Evolutionary conservation across 2,797 vertebrate genomes (phyloP).

Genomic region (Spea hammondii): DNA sequence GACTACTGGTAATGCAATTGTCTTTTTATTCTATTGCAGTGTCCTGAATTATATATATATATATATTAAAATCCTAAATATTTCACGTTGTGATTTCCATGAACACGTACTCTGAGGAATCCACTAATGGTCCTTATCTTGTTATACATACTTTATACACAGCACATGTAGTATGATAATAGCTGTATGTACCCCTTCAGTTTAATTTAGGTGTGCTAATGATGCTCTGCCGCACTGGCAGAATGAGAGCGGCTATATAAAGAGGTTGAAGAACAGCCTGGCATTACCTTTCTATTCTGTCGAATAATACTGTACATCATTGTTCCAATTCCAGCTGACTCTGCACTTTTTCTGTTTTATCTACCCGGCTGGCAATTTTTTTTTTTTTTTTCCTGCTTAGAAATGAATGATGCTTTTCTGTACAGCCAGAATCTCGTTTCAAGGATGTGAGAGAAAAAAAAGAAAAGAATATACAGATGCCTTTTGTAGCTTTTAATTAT

Average conservation of each 20-base stretch:
- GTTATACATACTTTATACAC: conserved; percentile 50
- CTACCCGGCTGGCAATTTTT: conserved; percentile 27
- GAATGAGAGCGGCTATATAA: conserved; percentile 56
- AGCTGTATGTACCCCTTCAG: conserved; percentile 15
- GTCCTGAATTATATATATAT: conserved; percentile 12
- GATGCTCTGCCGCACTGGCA: conserved; percentile 53
- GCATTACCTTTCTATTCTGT: conserved; percentile 15
- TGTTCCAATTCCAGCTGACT: conserved; percentile 50
- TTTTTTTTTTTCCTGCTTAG: conserved; percentile 17
- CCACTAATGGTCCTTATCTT: conserved; percentile 35
- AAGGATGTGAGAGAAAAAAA: too few relatives aligned
- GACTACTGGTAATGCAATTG: conserved; percentile 18
- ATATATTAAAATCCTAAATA: conserved; percentile 34
- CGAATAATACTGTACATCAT: conserved; percentile 53
- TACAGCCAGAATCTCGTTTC: background rate
- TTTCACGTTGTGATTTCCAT: conserved; percentile 26
- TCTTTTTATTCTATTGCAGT: background rate
- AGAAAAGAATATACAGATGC: too few relatives aligned
- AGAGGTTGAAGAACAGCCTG: conserved; percentile 27
- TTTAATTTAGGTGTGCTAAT: conserved; percentile 47
- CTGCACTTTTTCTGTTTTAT: conserved; percentile 45
- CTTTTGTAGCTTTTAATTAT: too few relatives aligned
- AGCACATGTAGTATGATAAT: conserved; percentile 31
- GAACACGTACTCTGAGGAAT: conserved; percentile 24
- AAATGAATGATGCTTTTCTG: conserved; percentile 41